Base-by-base conservation (phyloP, 2,888 invertebrate genomes). In the Coremacera marginata region DNA sequence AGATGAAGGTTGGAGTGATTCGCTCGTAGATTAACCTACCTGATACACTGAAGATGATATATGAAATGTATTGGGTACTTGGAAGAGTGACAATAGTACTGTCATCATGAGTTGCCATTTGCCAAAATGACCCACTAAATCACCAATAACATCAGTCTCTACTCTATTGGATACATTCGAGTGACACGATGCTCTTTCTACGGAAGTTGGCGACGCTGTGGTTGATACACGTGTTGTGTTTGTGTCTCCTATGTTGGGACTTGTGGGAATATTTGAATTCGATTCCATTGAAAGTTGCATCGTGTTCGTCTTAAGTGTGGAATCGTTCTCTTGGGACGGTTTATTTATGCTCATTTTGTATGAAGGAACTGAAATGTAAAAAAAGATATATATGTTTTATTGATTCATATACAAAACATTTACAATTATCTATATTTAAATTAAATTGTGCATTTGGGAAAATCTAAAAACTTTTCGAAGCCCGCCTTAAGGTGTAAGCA, bases 1-100 rank as follows among this genome's bases (percentile, higher is more conserved):
- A 52, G 7, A 68, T 11, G 44, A 11, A 31, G 31, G 5, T 3
- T 31, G 31, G 31, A 2, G 44, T 44, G 44, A 8, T 1, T 44
- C 11, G 44, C 11, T 7, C n/a, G n/a, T n/a, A n/a, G n/a, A 3
- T 44, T 14, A 63, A 89, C 90, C 91, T 82, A 92, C 92, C 87
- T 93, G 94, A 88, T 95, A 95, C 0, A 94, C 94, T 55, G 94
- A 93, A 72, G 93, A 91, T 88, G 94, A 94, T 85, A 95, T 95
- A 89, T 95, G 95, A 90, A 94, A 95, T 60, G 95, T 95, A 89
- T 94, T 94, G 2, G 95, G 95, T 83, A 95, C 92, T 84, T 95
- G 95, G 90, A 94, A 93, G 65, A 95, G 90, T 2, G 95, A 94
- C 80, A 95, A 89, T 63, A 95, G 90, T 84, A 95, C 93, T 4